These are phyloP conservation scores for Meghimatium bilineatum DNA, from an alignment of 2,888 invertebrate genomes.

Conservation along the genomic window DNA sequence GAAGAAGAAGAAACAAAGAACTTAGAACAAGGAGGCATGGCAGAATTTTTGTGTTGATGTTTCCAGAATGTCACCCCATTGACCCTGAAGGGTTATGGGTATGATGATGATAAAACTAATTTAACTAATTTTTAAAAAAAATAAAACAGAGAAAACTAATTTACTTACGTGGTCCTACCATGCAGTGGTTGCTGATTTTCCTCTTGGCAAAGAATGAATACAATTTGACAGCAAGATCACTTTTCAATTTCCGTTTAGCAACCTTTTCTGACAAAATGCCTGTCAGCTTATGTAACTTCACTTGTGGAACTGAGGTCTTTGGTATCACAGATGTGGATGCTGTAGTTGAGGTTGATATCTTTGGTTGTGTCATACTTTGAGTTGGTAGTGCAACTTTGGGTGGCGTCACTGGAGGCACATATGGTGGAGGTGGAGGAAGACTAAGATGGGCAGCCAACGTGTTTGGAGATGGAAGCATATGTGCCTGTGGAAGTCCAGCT, in stretches of 20 bases:
- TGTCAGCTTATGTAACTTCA: conserved; percentile 62
- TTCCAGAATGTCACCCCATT: no score
- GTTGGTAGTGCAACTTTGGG: conserved; percentile 30
- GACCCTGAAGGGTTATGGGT: no score
- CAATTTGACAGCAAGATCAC: conserved; percentile 65
- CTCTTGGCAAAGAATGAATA: conserved; percentile 64
- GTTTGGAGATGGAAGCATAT: conserved; percentile 50
- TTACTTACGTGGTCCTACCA: conserved; percentile 64
- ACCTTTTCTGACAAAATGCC: conserved; percentile 67
- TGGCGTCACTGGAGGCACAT: conserved; percentile 41
- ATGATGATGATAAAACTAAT: no score
- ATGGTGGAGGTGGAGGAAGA: conserved; percentile 49
- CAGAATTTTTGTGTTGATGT: no score
- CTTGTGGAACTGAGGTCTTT: conserved; percentile 58
- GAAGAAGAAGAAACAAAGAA: no score
- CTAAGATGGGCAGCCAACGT: conserved; percentile 44
- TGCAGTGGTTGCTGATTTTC: conserved; percentile 63
- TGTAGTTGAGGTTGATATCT: background rate
- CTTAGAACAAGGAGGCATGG: no score
- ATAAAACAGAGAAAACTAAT: background rate
- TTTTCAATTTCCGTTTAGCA: conserved; percentile 68
- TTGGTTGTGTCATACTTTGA: conserved; percentile 26
- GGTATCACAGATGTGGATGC: background rate
- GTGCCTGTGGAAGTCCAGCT: conserved; percentile 36
- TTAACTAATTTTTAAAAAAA: no score